Percentiles rank a stretch among this genome's conserved stretches.
Evolutionary conservation across 2,797 vertebrate species (phyloP).

Genomic region (Fratercula arctica): DNA sequence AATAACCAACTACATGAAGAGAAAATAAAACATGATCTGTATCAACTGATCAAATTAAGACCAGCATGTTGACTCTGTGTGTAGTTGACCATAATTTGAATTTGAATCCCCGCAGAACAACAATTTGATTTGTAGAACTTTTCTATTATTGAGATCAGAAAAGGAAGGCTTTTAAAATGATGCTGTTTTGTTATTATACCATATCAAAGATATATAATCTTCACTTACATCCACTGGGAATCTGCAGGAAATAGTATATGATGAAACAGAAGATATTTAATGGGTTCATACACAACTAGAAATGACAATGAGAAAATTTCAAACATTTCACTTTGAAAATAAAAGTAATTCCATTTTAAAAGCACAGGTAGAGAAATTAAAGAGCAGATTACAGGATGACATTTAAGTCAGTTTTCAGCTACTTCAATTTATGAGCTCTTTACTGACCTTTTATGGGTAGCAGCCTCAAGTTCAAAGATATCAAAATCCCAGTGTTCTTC

Average conservation of each 20-base stretch:
- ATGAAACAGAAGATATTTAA: slow-evolving; percentile 1
- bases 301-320: neutral
- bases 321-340: neutral
- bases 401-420: slow-evolving; percentile 17
- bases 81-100: neutral
- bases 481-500: slow-evolving; percentile 96
- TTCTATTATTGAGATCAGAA: neutral
- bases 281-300: neutral
- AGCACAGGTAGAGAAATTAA: neutral
- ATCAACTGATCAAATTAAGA: neutral
- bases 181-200: neutral
- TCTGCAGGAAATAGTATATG: neutral
- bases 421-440: neutral
- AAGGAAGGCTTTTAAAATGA: neutral
- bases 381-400: neutral
- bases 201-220: neutral
- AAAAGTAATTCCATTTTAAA: slow-evolving; percentile 5
- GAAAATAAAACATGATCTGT: slow-evolving; percentile 17
- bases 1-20: neutral
- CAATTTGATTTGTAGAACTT: neutral
- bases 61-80: neutral
- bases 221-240: neutral
- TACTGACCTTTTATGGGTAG: slow-evolving; percentile 90
- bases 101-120: neutral
- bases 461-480: slow-evolving; percentile 92